These are phyloP conservation scores for Crotalus viridis DNA, from an alignment of 2,113 vertebrate species.

Conservation along the genomic window DNA sequence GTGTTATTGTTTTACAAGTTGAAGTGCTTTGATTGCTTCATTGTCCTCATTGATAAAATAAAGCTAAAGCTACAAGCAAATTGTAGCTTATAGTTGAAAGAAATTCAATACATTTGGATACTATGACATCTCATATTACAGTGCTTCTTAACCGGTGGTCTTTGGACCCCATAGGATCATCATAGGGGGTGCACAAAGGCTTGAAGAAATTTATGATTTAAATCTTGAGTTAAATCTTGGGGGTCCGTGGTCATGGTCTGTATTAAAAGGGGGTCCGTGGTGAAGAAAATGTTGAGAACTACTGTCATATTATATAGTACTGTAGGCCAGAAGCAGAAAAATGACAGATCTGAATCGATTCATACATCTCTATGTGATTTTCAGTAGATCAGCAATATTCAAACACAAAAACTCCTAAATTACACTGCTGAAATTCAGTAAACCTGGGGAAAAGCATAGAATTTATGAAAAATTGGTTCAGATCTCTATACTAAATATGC, in stretches of 20 bases:
- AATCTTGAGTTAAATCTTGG: too few species aligned
- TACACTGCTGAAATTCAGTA: not conserved
- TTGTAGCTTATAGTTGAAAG: not conserved
- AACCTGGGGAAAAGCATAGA: not conserved
- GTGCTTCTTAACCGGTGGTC: too few species aligned
- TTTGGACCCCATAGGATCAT: too few species aligned
- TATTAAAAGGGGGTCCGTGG: too few species aligned
- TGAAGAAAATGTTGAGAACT: too few species aligned
- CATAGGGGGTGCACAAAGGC: too few species aligned
- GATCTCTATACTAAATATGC: not conserved
- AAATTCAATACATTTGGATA: not conserved
- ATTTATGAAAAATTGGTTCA: not conserved
- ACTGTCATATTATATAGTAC: not conserved
- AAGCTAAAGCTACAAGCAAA: not conserved
- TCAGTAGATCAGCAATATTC: too few species aligned
- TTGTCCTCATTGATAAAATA: not conserved
- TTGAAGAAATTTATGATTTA: too few species aligned
- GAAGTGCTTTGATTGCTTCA: not conserved
- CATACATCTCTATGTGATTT: not conserved
- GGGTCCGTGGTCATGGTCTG: too few species aligned
- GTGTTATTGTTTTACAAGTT: not conserved
- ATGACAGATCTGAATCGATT: not conserved
- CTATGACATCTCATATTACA: not conserved
- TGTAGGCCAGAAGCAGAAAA: not conserved
- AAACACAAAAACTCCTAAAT: not conserved